Percentiles rank a stretch among this genome's conserved stretches.
Conservation (phyloP, 1,140 invertebrate species). For the Formica exsecta region DNA sequence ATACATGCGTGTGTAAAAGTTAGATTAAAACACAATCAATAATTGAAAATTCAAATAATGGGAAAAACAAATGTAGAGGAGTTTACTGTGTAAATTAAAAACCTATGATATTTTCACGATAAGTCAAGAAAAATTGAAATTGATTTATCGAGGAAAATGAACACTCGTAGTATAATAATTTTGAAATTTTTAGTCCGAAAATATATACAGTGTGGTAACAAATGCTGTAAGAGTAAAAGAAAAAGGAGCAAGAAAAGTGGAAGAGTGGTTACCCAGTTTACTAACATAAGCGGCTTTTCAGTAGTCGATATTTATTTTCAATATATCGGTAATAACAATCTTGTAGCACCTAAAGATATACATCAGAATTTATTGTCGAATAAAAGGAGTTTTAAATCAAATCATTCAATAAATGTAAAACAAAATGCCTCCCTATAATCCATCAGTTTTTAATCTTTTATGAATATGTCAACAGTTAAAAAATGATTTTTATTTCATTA, state of each 20-base stretch:
- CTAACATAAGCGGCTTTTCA: not conserved
- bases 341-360: not conserved
- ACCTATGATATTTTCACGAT: slow-evolving; percentile 21
- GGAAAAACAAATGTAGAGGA: not conserved
- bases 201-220: slow-evolving; percentile 29
- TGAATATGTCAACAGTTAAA: not conserved
- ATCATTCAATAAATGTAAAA: slow-evolving; percentile 26
- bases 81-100: slow-evolving; percentile 26
- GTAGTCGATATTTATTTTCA: slow-evolving; percentile 28
- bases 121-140: slow-evolving; percentile 10
- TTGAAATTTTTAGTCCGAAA: slow-evolving; percentile 16
- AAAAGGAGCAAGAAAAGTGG: not conserved
- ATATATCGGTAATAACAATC: slow-evolving; percentile 36
- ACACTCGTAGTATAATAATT: slow-evolving; percentile 37
- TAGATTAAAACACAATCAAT: slow-evolving; percentile 32
- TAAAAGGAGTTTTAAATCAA: slow-evolving; percentile 12
- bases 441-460: not conserved
- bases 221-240: not conserved
- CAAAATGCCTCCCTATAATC: not conserved
- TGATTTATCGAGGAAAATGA: slow-evolving; percentile 38
- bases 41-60: slow-evolving; percentile 8
- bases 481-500: not conserved
- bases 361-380: not conserved
- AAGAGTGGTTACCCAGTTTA: slow-evolving; percentile 6
- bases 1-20: slow-evolving; percentile 5